Evolutionary conservation across 1,140 invertebrate genomes (phyloP).

Genomic region (Pogonomyrmex californicus): DNA sequence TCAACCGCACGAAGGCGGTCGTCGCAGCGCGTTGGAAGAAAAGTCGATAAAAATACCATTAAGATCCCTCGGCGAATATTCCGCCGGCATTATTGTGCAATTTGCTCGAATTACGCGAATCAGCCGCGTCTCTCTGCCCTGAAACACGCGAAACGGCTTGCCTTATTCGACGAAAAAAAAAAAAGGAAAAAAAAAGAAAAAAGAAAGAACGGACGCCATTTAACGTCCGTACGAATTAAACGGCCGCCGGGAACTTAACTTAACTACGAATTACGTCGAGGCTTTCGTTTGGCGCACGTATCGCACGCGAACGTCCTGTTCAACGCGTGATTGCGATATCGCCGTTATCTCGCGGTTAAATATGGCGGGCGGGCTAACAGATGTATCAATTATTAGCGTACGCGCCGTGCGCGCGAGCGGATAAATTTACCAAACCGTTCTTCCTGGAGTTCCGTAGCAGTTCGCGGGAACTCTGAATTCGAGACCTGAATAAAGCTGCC

Average conservation of each 20-base stretch:
- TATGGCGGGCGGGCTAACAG: background rate
- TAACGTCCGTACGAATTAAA: constrained; percentile 46
- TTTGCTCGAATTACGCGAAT: constrained; percentile 63
- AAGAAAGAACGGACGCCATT: constrained; percentile 23
- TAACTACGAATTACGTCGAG: constrained; percentile 21
- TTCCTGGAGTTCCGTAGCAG: background rate
- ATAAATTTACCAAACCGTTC: background rate
- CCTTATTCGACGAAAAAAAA: background rate
- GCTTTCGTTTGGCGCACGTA: background rate
- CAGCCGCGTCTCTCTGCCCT: constrained; percentile 46
- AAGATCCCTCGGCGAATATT: constrained; percentile 61
- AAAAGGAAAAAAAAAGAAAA: background rate
- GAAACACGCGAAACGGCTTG: constrained; percentile 33
- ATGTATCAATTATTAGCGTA: constrained; percentile 38
- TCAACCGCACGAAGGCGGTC: constrained; percentile 21
- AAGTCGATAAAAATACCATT: constrained; percentile 66
- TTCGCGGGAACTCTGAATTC: constrained; percentile 22
- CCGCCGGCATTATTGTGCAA: constrained; percentile 60
- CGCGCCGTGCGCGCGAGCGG: background rate
- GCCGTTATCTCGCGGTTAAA: constrained; percentile 9
- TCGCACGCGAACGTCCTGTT: constrained; percentile 28
- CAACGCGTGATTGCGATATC: background rate
- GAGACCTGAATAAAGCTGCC: constrained; percentile 53
- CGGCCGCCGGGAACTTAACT: constrained; percentile 17
- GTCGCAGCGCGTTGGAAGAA: background rate